Conservation (phyloP, 1,140 invertebrate genomes). For the Heliconius eleuchia region DNA sequence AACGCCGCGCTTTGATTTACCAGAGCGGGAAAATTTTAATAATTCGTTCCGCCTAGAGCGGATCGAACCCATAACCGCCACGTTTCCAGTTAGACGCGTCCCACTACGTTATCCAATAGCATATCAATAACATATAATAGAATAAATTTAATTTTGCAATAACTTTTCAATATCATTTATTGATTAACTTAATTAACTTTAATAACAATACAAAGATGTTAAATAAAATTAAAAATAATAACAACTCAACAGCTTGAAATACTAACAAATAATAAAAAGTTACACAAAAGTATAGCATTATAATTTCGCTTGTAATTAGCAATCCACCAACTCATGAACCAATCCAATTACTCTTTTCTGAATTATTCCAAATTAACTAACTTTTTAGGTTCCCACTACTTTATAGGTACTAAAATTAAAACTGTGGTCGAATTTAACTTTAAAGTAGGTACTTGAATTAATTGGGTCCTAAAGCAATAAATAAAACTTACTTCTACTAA, state of each 20-base stretch:
- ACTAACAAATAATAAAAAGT: no score
- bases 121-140: no score
- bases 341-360: slow-evolving; percentile 35
- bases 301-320: slow-evolving; percentile 15
- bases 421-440: slow-evolving; percentile 33
- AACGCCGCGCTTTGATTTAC: no score
- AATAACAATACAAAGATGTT: no score
- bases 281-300: neutral
- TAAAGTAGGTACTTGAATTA: slow-evolving; percentile 30
- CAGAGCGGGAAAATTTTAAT: no score
- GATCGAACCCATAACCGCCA: no score
- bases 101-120: no score
- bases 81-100: no score
- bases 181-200: neutral
- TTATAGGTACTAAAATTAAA: slow-evolving; percentile 28
- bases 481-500: slow-evolving; percentile 15
- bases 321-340: slow-evolving; percentile 25
- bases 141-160: no score
- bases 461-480: slow-evolving; percentile 38
- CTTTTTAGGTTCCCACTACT: slow-evolving; percentile 18
- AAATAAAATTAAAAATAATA: no score
- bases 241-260: no score
- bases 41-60: no score
- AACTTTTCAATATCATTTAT: neutral
- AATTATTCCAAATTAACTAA: slow-evolving; percentile 30